Evolutionary conservation across 2,888 invertebrate genomes (phyloP).

Genomic region (Nomada fucata): DNA sequence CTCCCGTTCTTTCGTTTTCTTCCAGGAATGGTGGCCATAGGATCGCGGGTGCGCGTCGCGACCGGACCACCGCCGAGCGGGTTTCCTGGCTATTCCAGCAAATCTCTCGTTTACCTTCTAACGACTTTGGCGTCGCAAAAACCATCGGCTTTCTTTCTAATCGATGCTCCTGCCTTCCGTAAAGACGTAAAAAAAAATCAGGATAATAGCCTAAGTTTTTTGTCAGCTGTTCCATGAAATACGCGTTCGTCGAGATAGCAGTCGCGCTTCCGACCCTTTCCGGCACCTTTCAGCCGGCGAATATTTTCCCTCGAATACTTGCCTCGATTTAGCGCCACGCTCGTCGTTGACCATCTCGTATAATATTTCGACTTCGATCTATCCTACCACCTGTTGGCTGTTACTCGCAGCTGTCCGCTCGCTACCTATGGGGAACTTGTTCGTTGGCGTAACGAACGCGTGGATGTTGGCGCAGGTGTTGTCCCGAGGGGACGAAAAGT

Average conservation of each 20-base stretch:
- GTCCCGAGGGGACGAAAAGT: constrained; percentile 14
- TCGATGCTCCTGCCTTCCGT: constrained; percentile 19
- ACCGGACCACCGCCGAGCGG: constrained; percentile 60
- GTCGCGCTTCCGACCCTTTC: too few relatives aligned
- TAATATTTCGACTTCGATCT: constrained; percentile 42
- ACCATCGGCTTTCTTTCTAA: constrained; percentile 46
- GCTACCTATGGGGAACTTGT: constrained; percentile 36
- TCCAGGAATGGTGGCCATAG: constrained; percentile 57
- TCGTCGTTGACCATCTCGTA: background rate
- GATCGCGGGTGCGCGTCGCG: constrained; percentile 40
- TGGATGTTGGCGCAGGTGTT: constrained; percentile 42
- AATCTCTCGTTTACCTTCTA: constrained; percentile 47
- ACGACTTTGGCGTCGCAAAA: constrained; percentile 57
- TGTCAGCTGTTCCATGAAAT: background rate
- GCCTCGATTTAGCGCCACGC: background rate
- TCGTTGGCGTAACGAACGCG: constrained; percentile 24
- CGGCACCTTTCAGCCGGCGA: too few relatives aligned
- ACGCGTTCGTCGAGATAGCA: background rate
- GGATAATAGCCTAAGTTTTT: background rate
- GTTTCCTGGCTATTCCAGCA: constrained; percentile 54
- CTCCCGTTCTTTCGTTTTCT: constrained; percentile 33
- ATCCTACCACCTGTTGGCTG: constrained; percentile 55
- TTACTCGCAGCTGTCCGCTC: constrained; percentile 51
- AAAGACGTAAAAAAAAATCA: constrained; percentile 28
- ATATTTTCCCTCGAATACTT: background rate